Conservation (phyloP, 2,797 vertebrate species). For the Thaleichthys pacificus region DNA sequence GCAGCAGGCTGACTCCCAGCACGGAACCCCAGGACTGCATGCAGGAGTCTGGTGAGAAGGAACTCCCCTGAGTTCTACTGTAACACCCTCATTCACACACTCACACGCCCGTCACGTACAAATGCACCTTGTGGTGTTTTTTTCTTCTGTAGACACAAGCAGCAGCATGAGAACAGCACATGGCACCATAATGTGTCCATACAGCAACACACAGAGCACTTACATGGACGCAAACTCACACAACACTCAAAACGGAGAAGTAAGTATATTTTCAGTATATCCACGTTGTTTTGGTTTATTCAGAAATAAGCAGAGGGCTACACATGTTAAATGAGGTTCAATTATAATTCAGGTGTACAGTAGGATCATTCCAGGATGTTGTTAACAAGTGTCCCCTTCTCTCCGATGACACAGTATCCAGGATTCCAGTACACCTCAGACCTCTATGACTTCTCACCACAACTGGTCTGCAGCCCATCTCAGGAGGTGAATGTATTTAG, state of each 20-base stretch:
- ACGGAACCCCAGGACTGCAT: slow-evolving; percentile 45
- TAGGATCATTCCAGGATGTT: not conserved
- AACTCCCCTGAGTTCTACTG: too few species aligned
- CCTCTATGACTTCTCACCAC: slow-evolving; percentile 66
- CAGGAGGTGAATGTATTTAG: slow-evolving; percentile 74
- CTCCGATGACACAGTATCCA: not conserved
- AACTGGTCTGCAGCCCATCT: slow-evolving; percentile 75
- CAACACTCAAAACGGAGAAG: slow-evolving; percentile 56
- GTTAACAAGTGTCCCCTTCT: not conserved
- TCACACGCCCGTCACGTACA: not conserved
- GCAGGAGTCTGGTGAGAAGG: slow-evolving; percentile 64
- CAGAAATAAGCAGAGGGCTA: too few species aligned
- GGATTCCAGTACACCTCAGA: slow-evolving; percentile 58
- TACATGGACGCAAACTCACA: slow-evolving; percentile 71
- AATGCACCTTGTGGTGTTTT: not conserved
- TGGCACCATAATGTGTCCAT: slow-evolving; percentile 71
- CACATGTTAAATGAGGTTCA: too few species aligned
- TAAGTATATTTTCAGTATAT: slow-evolving; percentile 56
- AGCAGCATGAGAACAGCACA: slow-evolving; percentile 56
- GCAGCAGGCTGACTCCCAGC: slow-evolving; percentile 67
- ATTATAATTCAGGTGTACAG: too few species aligned
- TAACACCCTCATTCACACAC: not conserved
- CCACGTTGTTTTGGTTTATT: not conserved
- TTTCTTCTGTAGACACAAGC: slow-evolving; percentile 33
- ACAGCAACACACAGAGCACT: slow-evolving; percentile 74